phyloP scores from a whole-genome alignment of 2,888 invertebrate species.

The Mylabris sibirica region DNA sequence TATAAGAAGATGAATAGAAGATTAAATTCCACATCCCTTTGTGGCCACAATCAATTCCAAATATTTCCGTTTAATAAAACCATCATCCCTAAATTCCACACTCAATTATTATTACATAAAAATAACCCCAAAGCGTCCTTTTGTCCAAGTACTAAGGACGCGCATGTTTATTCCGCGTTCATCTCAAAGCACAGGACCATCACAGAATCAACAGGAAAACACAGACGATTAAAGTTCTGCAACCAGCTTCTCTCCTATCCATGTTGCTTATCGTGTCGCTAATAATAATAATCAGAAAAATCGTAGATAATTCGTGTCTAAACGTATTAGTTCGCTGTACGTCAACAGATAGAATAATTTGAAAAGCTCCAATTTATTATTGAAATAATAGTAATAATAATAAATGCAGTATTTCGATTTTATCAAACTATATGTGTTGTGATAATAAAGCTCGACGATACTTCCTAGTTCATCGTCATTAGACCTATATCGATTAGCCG shows the following conservation, averaged over 20 bases:
- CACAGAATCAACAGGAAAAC: background rate
- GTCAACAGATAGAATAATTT: background rate
- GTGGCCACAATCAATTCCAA: background rate
- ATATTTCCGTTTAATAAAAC: background rate
- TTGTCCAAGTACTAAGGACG: background rate
- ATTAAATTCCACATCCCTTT: too few species aligned
- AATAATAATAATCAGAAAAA: too few species aligned
- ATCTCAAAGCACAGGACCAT: slow-evolving; percentile 13
- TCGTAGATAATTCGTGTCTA: background rate
- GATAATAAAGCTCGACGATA: slow-evolving; percentile 4
- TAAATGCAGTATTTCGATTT: background rate
- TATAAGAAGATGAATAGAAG: too few species aligned
- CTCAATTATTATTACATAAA: background rate
- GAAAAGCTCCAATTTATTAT: slow-evolving; percentile 10
- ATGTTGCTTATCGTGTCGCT: background rate
- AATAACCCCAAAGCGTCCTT: background rate
- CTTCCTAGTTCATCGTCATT: background rate
- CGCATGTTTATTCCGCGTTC: background rate
- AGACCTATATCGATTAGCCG: background rate
- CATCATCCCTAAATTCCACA: background rate
- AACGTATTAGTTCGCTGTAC: background rate
- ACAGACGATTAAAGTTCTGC: background rate
- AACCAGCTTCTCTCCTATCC: slow-evolving; percentile 11
- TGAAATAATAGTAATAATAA: background rate
- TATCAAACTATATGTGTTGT: background rate